phyloP scores from a whole-genome alignment of 2,888 invertebrate species.

The Tinea trinotella region DNA sequence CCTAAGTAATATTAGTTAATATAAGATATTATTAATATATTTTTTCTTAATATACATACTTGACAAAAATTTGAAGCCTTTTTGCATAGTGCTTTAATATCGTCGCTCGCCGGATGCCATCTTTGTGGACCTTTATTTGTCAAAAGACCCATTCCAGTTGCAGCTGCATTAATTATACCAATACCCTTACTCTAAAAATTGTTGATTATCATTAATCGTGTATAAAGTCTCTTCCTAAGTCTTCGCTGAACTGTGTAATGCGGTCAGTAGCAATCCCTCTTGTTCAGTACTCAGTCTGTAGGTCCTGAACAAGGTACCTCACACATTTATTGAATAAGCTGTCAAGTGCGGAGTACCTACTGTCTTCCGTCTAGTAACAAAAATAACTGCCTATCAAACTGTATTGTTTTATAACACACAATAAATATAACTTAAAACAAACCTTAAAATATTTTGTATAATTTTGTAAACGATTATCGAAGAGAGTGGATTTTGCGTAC shows the following conservation, averaged over 20 bases:
- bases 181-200: constrained; percentile 75
- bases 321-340: too few relatives aligned
- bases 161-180: constrained; percentile 88
- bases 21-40: background rate
- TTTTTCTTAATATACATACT: constrained; percentile 42
- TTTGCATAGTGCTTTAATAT: constrained; percentile 73
- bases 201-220: too few relatives aligned
- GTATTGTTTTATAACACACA: too few relatives aligned
- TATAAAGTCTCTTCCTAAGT: too few relatives aligned
- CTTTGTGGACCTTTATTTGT: constrained; percentile 79
- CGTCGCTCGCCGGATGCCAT: constrained; percentile 86
- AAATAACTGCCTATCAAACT: background rate
- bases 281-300: too few relatives aligned
- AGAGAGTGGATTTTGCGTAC: constrained; percentile 85
- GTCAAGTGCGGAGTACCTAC: too few relatives aligned
- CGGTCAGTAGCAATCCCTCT: too few relatives aligned
- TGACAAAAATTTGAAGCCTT: constrained; percentile 78
- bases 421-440: too few relatives aligned
- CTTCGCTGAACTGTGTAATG: too few relatives aligned
- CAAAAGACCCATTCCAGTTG: constrained; percentile 86
- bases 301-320: too few relatives aligned
- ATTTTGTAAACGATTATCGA: constrained; percentile 82
- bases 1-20: background rate
- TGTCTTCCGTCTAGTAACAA: too few relatives aligned
- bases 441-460: constrained; percentile 86